Base-by-base conservation (phyloP, 2,113 vertebrate genomes). In the Amazona guildingii region DNA sequence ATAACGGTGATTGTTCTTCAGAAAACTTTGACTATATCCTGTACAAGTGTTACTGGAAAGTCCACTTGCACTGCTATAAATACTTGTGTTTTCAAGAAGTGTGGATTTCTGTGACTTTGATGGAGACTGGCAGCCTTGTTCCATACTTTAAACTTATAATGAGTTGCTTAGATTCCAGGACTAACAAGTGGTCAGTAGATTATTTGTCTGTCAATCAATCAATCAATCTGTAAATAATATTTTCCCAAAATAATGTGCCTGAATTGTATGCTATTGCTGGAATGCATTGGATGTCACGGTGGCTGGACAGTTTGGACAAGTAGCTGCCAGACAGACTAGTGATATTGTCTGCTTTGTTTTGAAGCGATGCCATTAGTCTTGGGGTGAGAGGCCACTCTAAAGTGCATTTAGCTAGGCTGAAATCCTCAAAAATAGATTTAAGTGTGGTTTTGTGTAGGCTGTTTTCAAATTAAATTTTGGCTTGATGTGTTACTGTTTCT, bases 391-490 rank as follows among this genome's bases (percentile, higher is more conserved):
- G 23, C 49, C 25, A 62, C 66, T 86, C 28, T 21, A 18, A 82
- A 76, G 18, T 28, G 7, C 20, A 39, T 35, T 76, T 80, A 33
- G 16, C 55, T 90, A 46, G 19, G 23, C 51, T 59, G 55, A 59
- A 46, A 67, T 61, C 49, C 41, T 88, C 4, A 52, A 55, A 84
- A 68, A 8, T 20, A 43, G 3, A 29, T 29, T 25, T 77, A 66
- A 64, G 37, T 43, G 35, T 43, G 25, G 13, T 37, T 81, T 81
- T 64, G 8, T 83, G 27, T 54, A 39, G n/a, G 31, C 64, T 88
- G 54, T 76, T 96, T 97, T 91, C 57, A 93, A 85, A 89, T 92
- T 86, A 84, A 80, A 43, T 96, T 95, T 94, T 84, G 91, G 18
- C 61, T 82, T 90, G 72, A 46, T n/a, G 23, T 83, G 59, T 88